Evolutionary conservation across 1,140 invertebrate species (phyloP).

Genomic region (Sinella curviseta): DNA sequence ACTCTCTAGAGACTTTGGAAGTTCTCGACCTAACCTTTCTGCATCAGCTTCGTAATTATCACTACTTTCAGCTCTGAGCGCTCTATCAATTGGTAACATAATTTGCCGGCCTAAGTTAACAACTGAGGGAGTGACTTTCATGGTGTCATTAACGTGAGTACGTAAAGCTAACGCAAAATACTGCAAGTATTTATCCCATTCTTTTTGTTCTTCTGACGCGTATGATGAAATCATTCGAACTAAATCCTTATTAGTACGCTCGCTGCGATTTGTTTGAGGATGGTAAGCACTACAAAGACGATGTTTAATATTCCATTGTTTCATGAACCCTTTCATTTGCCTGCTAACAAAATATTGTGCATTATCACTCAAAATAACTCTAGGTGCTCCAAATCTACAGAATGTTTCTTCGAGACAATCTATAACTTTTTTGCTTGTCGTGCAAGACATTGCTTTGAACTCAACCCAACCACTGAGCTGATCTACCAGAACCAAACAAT

Average conservation of each 20-base stretch:
- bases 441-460: conserved; percentile 46
- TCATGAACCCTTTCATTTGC: conserved; percentile 8
- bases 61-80: not conserved
- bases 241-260: conserved; percentile 55
- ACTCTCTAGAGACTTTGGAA: conserved; percentile 23
- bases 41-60: not conserved
- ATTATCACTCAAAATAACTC: conserved; percentile 51
- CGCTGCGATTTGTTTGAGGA: conserved; percentile 54
- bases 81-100: conserved; percentile 32
- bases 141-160: conserved; percentile 52
- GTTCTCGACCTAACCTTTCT: not conserved
- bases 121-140: conserved; percentile 53
- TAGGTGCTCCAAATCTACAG: conserved; percentile 50
- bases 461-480: conserved; percentile 52
- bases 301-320: conserved; percentile 29
- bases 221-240: conserved; percentile 54
- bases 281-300: conserved; percentile 53
- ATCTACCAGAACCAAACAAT: conserved; percentile 49
- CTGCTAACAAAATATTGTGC: conserved; percentile 34
- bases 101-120: conserved; percentile 55
- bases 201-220: conserved; percentile 51
- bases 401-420: conserved; percentile 50
- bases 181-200: conserved; percentile 53
- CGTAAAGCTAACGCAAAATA: conserved; percentile 57
- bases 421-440: conserved; percentile 50